phyloP scores from a whole-genome alignment of 2,113 vertebrate genomes.

The Melanerpes formicivorus region DNA sequence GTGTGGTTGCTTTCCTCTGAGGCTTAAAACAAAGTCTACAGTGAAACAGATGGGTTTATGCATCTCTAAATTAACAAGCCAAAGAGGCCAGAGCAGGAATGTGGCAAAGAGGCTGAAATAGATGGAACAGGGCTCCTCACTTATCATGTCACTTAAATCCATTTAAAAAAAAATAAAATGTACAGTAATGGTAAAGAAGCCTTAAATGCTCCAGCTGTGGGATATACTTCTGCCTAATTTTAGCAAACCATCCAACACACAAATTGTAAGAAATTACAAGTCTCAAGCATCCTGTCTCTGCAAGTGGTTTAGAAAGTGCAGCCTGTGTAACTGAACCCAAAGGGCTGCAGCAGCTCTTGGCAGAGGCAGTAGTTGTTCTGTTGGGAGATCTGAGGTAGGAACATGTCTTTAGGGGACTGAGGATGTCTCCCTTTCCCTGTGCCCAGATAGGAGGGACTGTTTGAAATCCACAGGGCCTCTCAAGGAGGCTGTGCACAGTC shows the following conservation, averaged over 20 bases:
- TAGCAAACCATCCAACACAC: slow-evolving; percentile 40
- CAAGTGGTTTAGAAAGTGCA: slow-evolving; percentile 47
- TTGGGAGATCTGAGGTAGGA: background rate
- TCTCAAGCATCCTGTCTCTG: slow-evolving; percentile 17
- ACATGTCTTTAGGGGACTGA: background rate
- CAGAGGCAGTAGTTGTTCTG: background rate
- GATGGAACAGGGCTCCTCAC: slow-evolving; percentile 53
- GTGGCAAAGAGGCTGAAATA: slow-evolving; percentile 55
- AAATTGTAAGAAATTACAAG: slow-evolving; percentile 54
- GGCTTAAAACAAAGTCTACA: slow-evolving; percentile 61
- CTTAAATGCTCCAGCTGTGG: slow-evolving; percentile 35
- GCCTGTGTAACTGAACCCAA: slow-evolving; percentile 13
- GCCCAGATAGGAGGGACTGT: background rate
- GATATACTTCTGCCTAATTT: slow-evolving; percentile 58
- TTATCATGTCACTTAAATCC: slow-evolving; percentile 64
- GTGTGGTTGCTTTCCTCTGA: slow-evolving; percentile 63
- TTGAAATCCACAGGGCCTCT: background rate
- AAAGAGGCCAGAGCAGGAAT: slow-evolving; percentile 43
- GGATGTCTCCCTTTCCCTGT: background rate
- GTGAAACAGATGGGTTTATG: slow-evolving; percentile 67
- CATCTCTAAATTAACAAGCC: slow-evolving; percentile 61
- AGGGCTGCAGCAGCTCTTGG: slow-evolving; percentile 5
- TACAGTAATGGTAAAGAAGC: slow-evolving; percentile 53
- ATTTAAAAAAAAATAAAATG: slow-evolving; percentile 64
- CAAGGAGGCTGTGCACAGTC: background rate